These are phyloP conservation scores for Phalacrocorax aristotelis DNA, from an alignment of 2,113 vertebrate genomes.

Conservation along the genomic window DNA sequence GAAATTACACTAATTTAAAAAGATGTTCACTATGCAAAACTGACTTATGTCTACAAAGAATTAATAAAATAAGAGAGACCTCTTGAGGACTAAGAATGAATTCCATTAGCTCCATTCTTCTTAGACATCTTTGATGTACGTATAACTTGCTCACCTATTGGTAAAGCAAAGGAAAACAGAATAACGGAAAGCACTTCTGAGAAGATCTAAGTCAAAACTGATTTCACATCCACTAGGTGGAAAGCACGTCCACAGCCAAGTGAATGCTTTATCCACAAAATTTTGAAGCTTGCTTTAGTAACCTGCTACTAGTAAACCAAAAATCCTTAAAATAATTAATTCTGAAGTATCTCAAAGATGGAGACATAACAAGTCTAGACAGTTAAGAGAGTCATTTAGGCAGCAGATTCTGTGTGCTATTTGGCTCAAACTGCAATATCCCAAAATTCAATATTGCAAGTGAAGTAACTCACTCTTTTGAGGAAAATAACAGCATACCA, in stretches of 20 bases:
- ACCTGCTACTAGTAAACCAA: not conserved
- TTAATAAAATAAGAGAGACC: slow-evolving; percentile 51
- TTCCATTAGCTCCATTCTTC: not conserved
- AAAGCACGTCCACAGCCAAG: not conserved
- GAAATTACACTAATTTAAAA: not conserved
- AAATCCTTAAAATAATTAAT: not conserved
- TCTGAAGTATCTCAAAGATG: slow-evolving; percentile 13
- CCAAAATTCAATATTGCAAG: not conserved
- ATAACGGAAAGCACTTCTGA: not conserved
- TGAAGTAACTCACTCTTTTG: not conserved
- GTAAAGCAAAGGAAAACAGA: not conserved
- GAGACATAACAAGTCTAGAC: not conserved
- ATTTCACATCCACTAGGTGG: not conserved
- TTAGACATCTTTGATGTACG: not conserved
- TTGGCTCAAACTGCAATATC: not conserved
- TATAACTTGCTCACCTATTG: not conserved
- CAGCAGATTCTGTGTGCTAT: not conserved
- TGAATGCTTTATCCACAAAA: not conserved
- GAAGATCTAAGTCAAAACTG: not conserved
- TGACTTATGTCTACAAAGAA: not conserved
- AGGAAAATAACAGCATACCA: not conserved
- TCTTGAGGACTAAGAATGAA: slow-evolving; percentile 58
- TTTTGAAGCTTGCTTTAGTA: not conserved
- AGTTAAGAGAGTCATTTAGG: not conserved
- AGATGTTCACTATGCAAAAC: not conserved